phyloP scores from a whole-genome alignment of 2,797 vertebrate species.

The Pelodytes ibericus region DNA sequence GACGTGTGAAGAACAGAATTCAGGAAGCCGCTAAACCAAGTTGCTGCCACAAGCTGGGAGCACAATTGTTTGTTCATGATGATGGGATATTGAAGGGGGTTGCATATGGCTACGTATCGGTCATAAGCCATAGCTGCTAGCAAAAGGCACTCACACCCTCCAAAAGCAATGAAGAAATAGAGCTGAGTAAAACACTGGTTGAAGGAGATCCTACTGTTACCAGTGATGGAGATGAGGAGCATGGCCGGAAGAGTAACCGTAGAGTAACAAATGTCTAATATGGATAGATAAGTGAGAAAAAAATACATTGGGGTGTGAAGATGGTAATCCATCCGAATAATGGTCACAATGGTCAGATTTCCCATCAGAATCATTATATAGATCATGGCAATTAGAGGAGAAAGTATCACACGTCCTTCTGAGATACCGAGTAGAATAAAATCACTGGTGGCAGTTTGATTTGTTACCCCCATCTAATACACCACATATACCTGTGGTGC shows the following conservation, averaged over 20 bases:
- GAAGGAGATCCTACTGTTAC: slow-evolving; percentile 59
- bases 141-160: slow-evolving; percentile 58
- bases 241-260: slow-evolving; percentile 62
- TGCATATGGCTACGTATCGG: slow-evolving; percentile 54
- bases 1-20: slow-evolving; percentile 55
- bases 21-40: slow-evolving; percentile 57
- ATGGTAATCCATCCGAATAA: slow-evolving; percentile 36
- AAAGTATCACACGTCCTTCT: background rate
- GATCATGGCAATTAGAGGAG: slow-evolving; percentile 47
- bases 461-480: background rate
- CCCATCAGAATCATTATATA: slow-evolving; percentile 48
- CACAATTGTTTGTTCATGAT: slow-evolving; percentile 56
- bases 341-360: slow-evolving; percentile 54
- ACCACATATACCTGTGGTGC: background rate
- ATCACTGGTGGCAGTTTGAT: slow-evolving; percentile 2
- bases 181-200: slow-evolving; percentile 58
- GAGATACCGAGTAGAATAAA: slow-evolving; percentile 32
- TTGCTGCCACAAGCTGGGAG: slow-evolving; percentile 54
- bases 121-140: slow-evolving; percentile 63
- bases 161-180: slow-evolving; percentile 63
- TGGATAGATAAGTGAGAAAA: slow-evolving; percentile 62
- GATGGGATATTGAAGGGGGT: slow-evolving; percentile 52
- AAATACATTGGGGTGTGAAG: slow-evolving; percentile 63
- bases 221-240: slow-evolving; percentile 58
- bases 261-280: slow-evolving; percentile 62